A percentile compares a stretch with the other conserved stretches of the same genome.
phyloP scores from a whole-genome alignment of 2,113 vertebrate species.

The Barnardius zonarius region DNA sequence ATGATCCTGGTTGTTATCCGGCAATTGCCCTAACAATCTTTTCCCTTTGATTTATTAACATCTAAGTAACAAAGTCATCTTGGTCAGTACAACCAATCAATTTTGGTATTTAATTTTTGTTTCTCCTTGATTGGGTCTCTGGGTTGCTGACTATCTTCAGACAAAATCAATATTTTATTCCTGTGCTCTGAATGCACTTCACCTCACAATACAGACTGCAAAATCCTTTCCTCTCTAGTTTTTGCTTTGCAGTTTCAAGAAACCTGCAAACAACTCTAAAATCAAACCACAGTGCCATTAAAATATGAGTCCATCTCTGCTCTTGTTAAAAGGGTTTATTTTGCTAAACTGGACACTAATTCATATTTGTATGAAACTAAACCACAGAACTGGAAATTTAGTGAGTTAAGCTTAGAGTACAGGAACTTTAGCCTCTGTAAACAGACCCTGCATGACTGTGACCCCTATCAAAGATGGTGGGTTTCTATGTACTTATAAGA shows the following conservation, averaged over 20 bases:
- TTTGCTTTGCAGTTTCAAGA: not conserved
- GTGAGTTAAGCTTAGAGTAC: not conserved
- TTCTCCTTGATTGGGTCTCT: slow-evolving; percentile 81
- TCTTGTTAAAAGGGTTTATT: not conserved
- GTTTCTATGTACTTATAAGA: not conserved
- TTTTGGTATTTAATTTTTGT: slow-evolving; percentile 89
- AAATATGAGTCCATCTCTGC: not conserved
- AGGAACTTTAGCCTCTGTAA: slow-evolving; percentile 12
- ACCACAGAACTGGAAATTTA: not conserved
- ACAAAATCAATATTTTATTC: slow-evolving; percentile 83
- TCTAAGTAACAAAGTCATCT: slow-evolving; percentile 78
- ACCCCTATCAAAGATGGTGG: not conserved
- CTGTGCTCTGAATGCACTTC: slow-evolving; percentile 76
- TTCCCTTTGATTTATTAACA: slow-evolving; percentile 82
- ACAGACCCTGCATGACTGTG: not conserved
- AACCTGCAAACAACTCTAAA: not conserved
- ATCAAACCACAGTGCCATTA: not conserved
- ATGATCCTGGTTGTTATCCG: slow-evolving; percentile 44
- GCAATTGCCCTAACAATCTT: slow-evolving; percentile 63
- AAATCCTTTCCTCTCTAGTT: not conserved
- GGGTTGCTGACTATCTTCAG: slow-evolving; percentile 76
- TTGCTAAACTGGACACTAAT: not conserved
- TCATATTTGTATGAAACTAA: not conserved
- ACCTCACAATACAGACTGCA: not conserved
- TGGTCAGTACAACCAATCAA: slow-evolving; percentile 86